Conservation (phyloP, 2,113 vertebrate genomes). For the Stictonetta naevosa region DNA sequence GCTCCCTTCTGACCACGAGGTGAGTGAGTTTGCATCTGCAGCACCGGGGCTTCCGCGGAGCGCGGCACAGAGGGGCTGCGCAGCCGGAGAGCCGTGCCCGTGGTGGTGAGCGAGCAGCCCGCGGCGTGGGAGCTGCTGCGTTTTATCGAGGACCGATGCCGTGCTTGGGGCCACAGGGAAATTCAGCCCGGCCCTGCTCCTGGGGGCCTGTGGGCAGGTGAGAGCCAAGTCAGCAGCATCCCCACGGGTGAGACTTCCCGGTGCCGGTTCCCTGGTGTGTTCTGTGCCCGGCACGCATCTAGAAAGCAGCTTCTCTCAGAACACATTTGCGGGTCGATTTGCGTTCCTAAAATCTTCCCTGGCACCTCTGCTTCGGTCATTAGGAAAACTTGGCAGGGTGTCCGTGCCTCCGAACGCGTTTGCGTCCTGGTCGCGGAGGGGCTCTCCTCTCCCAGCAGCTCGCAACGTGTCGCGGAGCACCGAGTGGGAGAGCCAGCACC, state of each 20-base stretch:
- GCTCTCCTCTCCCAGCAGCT: background rate
- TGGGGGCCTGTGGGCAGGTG: background rate
- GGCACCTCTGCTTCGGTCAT: background rate
- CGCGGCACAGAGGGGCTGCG: accelerated
- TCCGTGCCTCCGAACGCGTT: accelerated
- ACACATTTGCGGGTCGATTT: background rate
- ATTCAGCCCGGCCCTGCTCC: background rate
- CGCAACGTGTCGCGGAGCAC: background rate
- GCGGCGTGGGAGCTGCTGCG: accelerated
- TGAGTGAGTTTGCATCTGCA: background rate
- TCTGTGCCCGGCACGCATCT: background rate
- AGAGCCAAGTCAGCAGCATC: background rate
- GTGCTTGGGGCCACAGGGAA: background rate
- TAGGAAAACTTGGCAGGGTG: background rate
- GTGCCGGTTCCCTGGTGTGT: accelerated
- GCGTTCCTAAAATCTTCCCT: background rate
- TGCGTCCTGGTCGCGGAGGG: background rate
- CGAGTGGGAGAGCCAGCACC: background rate
- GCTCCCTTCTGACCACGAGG: background rate
- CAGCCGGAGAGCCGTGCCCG: background rate
- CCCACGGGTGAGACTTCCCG: background rate
- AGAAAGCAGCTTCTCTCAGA: background rate
- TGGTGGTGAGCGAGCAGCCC: accelerated
- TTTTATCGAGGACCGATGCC: background rate
- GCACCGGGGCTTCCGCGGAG: accelerated